Percentiles rank a stretch among this genome's conserved stretches.
These are phyloP conservation scores for Choreutis nemorana DNA, from an alignment of 2,888 invertebrate genomes.

Conservation along the genomic window DNA sequence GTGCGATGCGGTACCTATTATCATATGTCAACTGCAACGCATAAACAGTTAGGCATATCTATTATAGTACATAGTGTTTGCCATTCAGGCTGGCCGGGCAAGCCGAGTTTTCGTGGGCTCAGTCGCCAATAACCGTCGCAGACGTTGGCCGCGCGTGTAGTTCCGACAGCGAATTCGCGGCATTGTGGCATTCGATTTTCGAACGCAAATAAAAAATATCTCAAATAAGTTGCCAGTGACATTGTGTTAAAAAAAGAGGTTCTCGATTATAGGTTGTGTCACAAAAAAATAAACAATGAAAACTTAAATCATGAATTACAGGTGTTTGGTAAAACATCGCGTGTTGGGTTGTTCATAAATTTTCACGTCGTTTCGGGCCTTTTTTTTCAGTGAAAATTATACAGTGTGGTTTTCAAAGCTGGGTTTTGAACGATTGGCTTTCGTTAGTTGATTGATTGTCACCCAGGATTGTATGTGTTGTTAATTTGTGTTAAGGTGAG, in stretches of 20 bases:
- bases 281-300: slow-evolving; percentile 3
- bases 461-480: too few relatives aligned
- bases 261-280: slow-evolving; percentile 9
- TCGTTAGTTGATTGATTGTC: too few relatives aligned
- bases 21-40: too few relatives aligned
- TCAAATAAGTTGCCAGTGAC: slow-evolving; percentile 4
- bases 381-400: too few relatives aligned
- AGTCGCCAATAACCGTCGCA: slow-evolving; percentile 39
- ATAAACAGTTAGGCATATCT: too few relatives aligned
- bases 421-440: too few relatives aligned
- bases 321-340: slow-evolving; percentile 8
- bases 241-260: slow-evolving; percentile 6
- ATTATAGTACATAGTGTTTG: slow-evolving; percentile 44
- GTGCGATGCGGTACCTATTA: too few relatives aligned
- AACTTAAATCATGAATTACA: slow-evolving; percentile 4
- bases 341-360: slow-evolving; percentile 13
- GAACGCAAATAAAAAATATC: slow-evolving; percentile 21
- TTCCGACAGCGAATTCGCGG: slow-evolving; percentile 15
- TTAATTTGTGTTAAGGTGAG: too few relatives aligned
- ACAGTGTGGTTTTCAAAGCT: too few relatives aligned
- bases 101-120: slow-evolving; percentile 48
- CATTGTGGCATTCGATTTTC: slow-evolving; percentile 28
- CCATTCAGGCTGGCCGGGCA: slow-evolving; percentile 47
- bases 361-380: slow-evolving; percentile 17
- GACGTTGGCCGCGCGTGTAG: slow-evolving; percentile 5